Conservation (phyloP, 64 coral and sea anemone genomes). For the Cladopsammia gracilis region DNA sequence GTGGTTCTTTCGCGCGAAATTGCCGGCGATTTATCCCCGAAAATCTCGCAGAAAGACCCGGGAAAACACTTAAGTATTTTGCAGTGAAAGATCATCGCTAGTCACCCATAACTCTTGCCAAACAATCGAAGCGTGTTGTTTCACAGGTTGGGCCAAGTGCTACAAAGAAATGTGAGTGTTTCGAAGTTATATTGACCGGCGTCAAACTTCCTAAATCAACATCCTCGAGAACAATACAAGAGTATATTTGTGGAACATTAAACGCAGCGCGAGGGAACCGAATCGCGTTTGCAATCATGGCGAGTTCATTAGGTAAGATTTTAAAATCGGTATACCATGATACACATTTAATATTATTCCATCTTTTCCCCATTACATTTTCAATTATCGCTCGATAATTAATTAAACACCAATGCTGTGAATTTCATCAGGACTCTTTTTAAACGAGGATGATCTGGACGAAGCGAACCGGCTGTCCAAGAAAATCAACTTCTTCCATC, state of each 20-base stretch:
- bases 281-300: constrained; percentile 51
- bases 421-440: constrained; percentile 90
- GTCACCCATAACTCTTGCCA: neutral
- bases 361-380: constrained; percentile 28
- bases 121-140: constrained; percentile 9
- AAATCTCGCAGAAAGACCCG: neutral
- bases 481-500: constrained; percentile 65
- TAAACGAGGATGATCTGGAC: constrained; percentile 96
- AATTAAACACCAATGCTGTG: constrained; percentile 31
- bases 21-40: neutral
- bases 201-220: neutral
- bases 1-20: neutral
- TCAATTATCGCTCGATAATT: constrained; percentile 81
- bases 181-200: neutral
- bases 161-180: constrained; percentile 26
- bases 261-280: neutral
- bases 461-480: constrained; percentile 90
- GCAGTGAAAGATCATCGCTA: neutral
- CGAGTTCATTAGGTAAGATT: constrained; percentile 90
- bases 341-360: neutral
- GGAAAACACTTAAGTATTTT: neutral
- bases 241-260: neutral
- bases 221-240: neutral
- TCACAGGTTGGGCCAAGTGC: neutral
- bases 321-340: neutral